Percentiles rank a stretch among this genome's conserved stretches.
phyloP scores from a whole-genome alignment of 1,140 invertebrate genomes.

The Cydia fagiglandana region DNA sequence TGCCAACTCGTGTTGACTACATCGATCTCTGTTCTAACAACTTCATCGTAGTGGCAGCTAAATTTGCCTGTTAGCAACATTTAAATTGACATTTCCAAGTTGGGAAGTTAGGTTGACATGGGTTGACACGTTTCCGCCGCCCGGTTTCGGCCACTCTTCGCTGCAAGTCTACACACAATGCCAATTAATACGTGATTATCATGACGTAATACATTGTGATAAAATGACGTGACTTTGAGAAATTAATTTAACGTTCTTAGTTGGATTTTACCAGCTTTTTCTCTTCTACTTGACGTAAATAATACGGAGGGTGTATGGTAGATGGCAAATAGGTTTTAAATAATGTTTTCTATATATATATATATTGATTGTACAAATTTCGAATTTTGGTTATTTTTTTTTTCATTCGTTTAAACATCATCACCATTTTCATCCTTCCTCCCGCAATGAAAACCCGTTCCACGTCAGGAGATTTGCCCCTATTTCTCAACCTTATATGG shows the following conservation, averaged over 20 bases:
- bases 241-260: background rate
- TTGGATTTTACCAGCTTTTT: background rate
- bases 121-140: constrained; percentile 24
- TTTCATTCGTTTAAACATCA: too few relatives aligned
- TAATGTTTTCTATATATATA: too few relatives aligned
- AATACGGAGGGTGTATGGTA: background rate
- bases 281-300: background rate
- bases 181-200: constrained; percentile 28
- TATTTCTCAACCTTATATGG: too few relatives aligned
- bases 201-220: constrained; percentile 5
- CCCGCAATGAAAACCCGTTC: too few relatives aligned
- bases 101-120: constrained; percentile 22
- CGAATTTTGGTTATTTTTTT: too few relatives aligned
- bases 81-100: constrained; percentile 32
- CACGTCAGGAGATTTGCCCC: too few relatives aligned
- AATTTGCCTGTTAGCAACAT: constrained; percentile 30
- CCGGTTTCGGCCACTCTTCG: background rate
- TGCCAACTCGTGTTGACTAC: background rate
- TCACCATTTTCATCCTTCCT: too few relatives aligned
- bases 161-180: background rate
- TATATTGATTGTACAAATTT: too few relatives aligned
- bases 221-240: background rate
- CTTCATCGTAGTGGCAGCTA: constrained; percentile 23
- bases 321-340: background rate
- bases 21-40: constrained; percentile 9